A percentile compares a stretch with the other conserved stretches of the same genome.
phyloP scores from a whole-genome alignment of 2,888 invertebrate species.

The Sphaerophoria taeniata region DNA sequence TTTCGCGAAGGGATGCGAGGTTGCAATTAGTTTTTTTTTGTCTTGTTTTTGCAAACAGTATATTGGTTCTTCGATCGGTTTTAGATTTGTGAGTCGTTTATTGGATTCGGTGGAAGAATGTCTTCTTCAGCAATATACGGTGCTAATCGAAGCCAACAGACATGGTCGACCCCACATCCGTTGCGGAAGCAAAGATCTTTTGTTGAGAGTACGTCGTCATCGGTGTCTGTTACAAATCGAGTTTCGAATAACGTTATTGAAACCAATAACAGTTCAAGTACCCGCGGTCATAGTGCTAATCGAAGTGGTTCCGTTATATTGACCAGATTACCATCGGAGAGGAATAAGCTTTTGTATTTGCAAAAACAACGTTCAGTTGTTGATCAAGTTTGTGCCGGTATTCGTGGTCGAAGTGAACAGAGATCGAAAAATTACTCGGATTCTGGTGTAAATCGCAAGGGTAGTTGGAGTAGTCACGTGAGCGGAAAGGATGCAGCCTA shows the following conservation, averaged over 20 bases:
- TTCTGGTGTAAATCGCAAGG: background rate
- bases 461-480: constrained; percentile 19
- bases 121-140: constrained; percentile 53
- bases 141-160: constrained; percentile 61
- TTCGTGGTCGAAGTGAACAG: constrained; percentile 62
- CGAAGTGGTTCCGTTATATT: constrained; percentile 62
- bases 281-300: constrained; percentile 23
- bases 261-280: constrained; percentile 30
- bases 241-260: constrained; percentile 45
- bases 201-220: constrained; percentile 35
- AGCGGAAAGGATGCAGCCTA: constrained; percentile 14
- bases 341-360: constrained; percentile 61
- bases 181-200: constrained; percentile 70
- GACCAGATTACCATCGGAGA: constrained; percentile 50
- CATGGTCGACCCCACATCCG: constrained; percentile 67
- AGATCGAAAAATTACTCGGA: constrained; percentile 49
- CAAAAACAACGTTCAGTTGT: constrained; percentile 62
- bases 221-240: constrained; percentile 8
- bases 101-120: constrained; percentile 51
- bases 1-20: constrained; percentile 50
- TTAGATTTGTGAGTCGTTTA: constrained; percentile 20
- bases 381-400: constrained; percentile 60
- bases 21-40: constrained; percentile 56
- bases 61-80: constrained; percentile 54
- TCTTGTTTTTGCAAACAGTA: constrained; percentile 40